phyloP scores from a whole-genome alignment of 2,113 vertebrate species.

The Sinosuthora webbiana region DNA sequence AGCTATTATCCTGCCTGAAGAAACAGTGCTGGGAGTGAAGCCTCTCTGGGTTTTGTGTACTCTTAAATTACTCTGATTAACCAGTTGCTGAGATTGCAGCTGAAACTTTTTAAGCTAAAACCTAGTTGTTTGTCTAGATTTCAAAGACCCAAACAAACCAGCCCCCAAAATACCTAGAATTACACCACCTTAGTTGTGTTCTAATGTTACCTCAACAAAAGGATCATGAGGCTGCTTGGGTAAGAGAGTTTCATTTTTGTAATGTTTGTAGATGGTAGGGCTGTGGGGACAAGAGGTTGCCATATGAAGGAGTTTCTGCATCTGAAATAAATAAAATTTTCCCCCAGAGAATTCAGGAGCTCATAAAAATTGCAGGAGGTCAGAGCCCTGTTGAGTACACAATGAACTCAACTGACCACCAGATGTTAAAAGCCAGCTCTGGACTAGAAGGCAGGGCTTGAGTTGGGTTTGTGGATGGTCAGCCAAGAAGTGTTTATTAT shows the following conservation, averaged over 20 bases:
- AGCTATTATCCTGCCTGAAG: neutral
- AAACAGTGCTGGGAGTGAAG: neutral
- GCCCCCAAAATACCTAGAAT: neutral
- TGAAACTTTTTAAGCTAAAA: neutral
- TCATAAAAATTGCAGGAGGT: neutral
- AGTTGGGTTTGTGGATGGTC: neutral
- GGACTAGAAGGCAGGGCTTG: neutral
- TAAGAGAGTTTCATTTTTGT: neutral
- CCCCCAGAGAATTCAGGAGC: neutral
- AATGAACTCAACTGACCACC: neutral
- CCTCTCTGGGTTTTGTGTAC: neutral
- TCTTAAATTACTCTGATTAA: neutral
- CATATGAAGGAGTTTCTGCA: neutral
- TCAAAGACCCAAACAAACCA: neutral
- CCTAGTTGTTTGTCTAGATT: neutral
- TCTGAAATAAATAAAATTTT: neutral
- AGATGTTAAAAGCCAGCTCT: neutral
- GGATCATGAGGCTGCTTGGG: neutral
- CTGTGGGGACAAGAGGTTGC: neutral
- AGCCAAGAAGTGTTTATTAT: too few relatives aligned
- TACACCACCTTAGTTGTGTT: neutral
- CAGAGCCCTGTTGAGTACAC: neutral
- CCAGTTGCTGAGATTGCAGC: neutral
- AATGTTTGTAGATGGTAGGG: neutral
- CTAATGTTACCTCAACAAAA: neutral